Conservation (phyloP, 2,113 vertebrate species). For the Saguinus imperator region DNA sequence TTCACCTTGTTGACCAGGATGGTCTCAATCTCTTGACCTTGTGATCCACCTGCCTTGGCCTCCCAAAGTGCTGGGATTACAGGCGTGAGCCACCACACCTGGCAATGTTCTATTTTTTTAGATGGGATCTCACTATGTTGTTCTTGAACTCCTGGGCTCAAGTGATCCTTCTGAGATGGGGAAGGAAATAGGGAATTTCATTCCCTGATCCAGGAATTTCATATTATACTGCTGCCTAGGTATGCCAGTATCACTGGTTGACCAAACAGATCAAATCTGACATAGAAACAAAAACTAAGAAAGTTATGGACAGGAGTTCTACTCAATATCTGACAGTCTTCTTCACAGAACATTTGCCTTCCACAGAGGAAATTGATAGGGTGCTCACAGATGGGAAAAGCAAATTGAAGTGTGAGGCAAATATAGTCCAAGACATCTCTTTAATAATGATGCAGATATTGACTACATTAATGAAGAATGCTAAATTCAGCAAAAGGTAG, state of each 20-base stretch:
- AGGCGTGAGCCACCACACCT: no score
- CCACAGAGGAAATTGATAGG: slow-evolving; percentile 89
- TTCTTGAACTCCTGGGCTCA: no score
- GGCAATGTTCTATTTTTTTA: no score
- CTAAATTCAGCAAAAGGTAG: slow-evolving; percentile 97
- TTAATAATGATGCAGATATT: slow-evolving; percentile 87
- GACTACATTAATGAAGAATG: slow-evolving; percentile 90
- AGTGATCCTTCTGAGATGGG: slow-evolving; percentile 82
- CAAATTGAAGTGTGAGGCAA: slow-evolving; percentile 93
- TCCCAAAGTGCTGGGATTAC: no score
- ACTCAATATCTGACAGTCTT: slow-evolving; percentile 87
- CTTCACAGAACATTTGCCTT: slow-evolving; percentile 86
- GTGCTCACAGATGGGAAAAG: slow-evolving; percentile 94
- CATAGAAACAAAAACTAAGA: slow-evolving; percentile 87
- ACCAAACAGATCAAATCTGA: slow-evolving; percentile 94
- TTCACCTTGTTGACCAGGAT: no score
- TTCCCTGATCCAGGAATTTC: slow-evolving; percentile 91
- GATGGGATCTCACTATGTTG: no score
- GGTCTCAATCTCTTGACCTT: no score
- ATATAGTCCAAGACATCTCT: slow-evolving; percentile 91
- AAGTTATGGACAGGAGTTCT: slow-evolving; percentile 88
- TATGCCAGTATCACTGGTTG: slow-evolving; percentile 94
- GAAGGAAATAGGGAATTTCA: slow-evolving; percentile 90
- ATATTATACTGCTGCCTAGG: slow-evolving; percentile 94
- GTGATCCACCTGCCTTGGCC: no score